A percentile compares a stretch with the other conserved stretches of the same genome.
These are phyloP conservation scores for Rugalucina vietnamica DNA, from an alignment of 2,888 invertebrate genomes.

Conservation along the genomic window DNA sequence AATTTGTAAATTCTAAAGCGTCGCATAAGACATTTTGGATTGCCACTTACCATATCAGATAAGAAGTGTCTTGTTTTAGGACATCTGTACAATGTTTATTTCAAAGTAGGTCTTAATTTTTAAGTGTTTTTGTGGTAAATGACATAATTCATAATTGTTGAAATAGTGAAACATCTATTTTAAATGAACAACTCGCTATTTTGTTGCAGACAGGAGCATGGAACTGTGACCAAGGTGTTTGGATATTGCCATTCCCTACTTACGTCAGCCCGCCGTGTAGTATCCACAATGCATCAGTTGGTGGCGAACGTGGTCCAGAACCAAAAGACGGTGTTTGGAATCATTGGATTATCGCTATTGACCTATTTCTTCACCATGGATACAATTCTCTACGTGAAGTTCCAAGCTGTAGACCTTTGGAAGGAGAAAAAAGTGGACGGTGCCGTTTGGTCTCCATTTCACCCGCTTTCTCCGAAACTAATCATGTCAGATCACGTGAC, in stretches of 20 bases:
- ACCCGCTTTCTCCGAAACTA: conserved; percentile 90
- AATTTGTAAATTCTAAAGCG: no score
- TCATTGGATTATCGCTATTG: conserved; percentile 47
- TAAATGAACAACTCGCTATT: neutral
- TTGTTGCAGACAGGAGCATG: neutral
- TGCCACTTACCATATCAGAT: no score
- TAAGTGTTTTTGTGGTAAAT: no score
- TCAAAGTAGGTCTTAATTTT: no score
- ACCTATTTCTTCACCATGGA: conserved; percentile 73
- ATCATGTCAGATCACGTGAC: conserved; percentile 93
- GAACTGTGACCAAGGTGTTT: neutral
- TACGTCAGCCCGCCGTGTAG: neutral
- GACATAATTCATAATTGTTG: no score
- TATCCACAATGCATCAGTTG: conserved; percentile 26
- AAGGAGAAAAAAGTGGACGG: conserved; percentile 47
- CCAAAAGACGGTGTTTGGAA: conserved; percentile 48
- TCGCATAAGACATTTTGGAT: no score
- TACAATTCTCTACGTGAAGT: conserved; percentile 61
- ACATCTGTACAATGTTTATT: no score
- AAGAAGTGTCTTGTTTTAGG: no score
- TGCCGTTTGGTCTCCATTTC: conserved; percentile 68
- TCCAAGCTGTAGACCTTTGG: conserved; percentile 64
- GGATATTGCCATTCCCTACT: neutral
- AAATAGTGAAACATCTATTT: no score
- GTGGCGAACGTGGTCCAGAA: conserved; percentile 40